These are phyloP conservation scores for Aspidiotus rigidus DNA, from an alignment of 2,888 invertebrate genomes.

Conservation along the genomic window DNA sequence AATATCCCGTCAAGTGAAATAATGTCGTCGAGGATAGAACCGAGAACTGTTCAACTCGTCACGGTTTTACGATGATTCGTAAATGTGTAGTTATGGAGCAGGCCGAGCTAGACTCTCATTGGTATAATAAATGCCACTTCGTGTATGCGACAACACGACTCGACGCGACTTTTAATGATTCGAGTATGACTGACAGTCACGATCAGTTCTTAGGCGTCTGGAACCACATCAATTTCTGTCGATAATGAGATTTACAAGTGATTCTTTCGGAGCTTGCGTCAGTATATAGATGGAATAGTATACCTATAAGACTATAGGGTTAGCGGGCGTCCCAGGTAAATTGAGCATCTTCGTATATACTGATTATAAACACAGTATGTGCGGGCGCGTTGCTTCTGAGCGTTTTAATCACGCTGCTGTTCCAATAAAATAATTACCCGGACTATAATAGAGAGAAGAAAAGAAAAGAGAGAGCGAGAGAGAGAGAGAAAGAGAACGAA, in stretches of 20 bases:
- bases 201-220: slow-evolving; percentile 10
- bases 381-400: no score
- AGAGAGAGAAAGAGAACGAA: no score
- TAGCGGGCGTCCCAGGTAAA: neutral
- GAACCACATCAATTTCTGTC: slow-evolving; percentile 2
- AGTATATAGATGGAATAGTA: neutral
- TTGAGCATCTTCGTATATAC: slow-evolving; percentile 1
- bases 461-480: neutral
- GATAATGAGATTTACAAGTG: neutral
- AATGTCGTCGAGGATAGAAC: no score
- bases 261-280: neutral
- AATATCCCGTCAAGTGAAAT: no score
- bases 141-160: no score
- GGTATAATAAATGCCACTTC: no score
- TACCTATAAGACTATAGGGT: neutral
- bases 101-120: no score
- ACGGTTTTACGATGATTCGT: no score
- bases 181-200: slow-evolving; percentile 11
- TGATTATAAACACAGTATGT: no score
- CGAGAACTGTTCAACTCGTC: no score
- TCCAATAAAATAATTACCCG: slow-evolving; percentile 8
- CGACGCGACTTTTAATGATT: neutral
- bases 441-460: neutral
- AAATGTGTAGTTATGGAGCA: no score
- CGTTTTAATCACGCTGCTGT: slow-evolving; percentile 2